Evolutionary conservation across 2,888 invertebrate genomes (phyloP).

Genomic region (Geotrupes spiniger): DNA sequence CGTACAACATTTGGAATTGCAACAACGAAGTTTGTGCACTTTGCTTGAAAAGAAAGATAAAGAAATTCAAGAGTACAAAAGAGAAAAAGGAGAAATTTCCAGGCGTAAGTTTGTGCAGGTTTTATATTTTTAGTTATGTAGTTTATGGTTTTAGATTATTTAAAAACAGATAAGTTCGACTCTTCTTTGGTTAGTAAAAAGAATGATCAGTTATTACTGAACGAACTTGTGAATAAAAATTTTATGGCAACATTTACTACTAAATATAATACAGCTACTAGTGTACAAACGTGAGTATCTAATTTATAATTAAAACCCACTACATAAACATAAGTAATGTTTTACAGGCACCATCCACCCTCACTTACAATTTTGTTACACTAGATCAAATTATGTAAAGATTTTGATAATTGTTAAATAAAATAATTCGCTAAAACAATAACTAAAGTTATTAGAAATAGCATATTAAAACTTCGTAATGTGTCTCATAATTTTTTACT

Average conservation of each 20-base stretch:
- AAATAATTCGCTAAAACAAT: too few relatives aligned
- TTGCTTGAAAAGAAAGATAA: slow-evolving; percentile 55
- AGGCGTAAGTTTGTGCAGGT: slow-evolving; percentile 42
- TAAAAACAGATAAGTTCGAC: not conserved
- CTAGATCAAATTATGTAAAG: too few relatives aligned
- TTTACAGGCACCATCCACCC: too few relatives aligned
- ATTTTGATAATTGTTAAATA: too few relatives aligned
- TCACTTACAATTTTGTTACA: too few relatives aligned
- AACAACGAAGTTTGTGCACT: slow-evolving; percentile 49
- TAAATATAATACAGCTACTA: not conserved
- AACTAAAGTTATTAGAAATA: too few relatives aligned
- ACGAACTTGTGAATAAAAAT: not conserved
- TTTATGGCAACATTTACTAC: not conserved
- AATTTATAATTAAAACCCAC: too few relatives aligned
- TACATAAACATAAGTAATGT: too few relatives aligned
- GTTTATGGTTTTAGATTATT: slow-evolving; percentile 2
- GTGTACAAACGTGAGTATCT: not conserved
- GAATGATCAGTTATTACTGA: not conserved
- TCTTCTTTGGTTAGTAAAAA: not conserved
- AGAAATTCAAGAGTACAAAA: slow-evolving; percentile 56
- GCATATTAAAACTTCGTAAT: too few relatives aligned
- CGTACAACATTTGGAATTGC: slow-evolving; percentile 50
- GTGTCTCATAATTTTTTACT: too few relatives aligned
- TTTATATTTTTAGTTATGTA: not conserved
- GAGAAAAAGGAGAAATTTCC: slow-evolving; percentile 52